phyloP scores from a whole-genome alignment of 2,113 vertebrate species.

The Periophthalmus modestus region DNA sequence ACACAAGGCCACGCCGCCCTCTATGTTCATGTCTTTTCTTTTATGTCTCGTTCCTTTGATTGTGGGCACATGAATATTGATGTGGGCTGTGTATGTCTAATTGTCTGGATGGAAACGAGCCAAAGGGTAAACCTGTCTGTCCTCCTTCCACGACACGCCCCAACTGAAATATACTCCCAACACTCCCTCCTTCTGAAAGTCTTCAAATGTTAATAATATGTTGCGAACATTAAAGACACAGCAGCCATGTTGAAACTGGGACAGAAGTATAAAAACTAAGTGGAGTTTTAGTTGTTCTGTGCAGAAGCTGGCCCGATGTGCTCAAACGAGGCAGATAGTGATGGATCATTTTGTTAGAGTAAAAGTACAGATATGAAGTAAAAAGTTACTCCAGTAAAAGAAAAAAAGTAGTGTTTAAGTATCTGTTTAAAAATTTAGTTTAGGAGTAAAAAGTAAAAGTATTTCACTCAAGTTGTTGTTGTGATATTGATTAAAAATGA shows the following conservation, averaged over 20 bases:
- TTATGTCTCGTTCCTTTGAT: conserved; percentile 7
- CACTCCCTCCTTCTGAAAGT: background rate
- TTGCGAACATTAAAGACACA: background rate
- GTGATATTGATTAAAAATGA: no score
- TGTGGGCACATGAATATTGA: conserved; percentile 18
- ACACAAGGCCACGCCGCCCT: conserved; percentile 38
- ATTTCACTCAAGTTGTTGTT: no score
- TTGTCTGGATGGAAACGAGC: conserved; percentile 1
- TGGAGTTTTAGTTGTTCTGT: background rate
- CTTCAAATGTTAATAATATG: background rate
- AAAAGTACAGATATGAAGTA: no score
- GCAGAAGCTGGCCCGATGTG: no score
- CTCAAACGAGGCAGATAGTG: no score
- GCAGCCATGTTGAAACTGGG: background rate
- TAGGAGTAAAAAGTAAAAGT: no score
- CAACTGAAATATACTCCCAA: conserved; percentile 4
- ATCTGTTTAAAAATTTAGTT: no score
- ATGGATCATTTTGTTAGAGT: no score
- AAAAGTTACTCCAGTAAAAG: no score
- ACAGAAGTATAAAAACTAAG: background rate
- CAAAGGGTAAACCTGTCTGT: conserved; percentile 10
- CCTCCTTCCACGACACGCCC: conserved; percentile 14
- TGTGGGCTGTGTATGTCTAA: background rate
- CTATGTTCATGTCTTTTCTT: conserved; percentile 40
- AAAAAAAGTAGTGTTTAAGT: no score